Conservation (phyloP, 1,140 invertebrate genomes). For the Colletes latitarsis region DNA sequence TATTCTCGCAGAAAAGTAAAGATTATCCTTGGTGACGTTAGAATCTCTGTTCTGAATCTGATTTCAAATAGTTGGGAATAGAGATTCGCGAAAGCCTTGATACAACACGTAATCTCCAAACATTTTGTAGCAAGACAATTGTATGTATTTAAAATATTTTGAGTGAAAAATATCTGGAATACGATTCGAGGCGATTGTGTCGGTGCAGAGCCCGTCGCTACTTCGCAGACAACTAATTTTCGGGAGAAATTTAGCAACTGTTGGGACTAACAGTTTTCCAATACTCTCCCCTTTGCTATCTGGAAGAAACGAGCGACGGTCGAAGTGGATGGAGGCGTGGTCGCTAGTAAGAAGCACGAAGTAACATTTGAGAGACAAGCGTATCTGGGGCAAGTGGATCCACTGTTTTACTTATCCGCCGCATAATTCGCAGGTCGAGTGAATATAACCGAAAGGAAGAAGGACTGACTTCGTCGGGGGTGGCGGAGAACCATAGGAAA, state of each 20-base stretch:
- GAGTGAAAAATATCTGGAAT: no score
- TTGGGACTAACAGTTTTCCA: background rate
- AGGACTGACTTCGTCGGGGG: slow-evolving; percentile 8
- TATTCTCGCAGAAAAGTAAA: background rate
- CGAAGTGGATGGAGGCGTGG: background rate
- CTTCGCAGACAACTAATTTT: background rate
- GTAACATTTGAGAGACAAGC: slow-evolving; percentile 5
- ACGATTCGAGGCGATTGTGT: no score
- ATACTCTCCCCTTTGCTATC: background rate
- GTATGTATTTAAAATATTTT: no score
- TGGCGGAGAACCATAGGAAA: slow-evolving; percentile 18
- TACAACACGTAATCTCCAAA: no score
- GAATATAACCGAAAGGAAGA: background rate
- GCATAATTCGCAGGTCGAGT: background rate
- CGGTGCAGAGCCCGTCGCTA: no score
- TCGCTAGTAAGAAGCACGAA: background rate
- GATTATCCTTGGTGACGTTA: background rate
- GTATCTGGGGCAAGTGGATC: slow-evolving; percentile 5
- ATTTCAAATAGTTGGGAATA: no score
- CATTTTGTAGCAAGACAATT: no score
- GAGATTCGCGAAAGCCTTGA: no score
- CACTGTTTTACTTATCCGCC: background rate
- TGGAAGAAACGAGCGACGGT: background rate
- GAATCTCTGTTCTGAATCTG: no score
- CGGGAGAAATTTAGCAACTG: background rate